A percentile compares a stretch with the other conserved stretches of the same genome.
phyloP scores from a whole-genome alignment of 2,797 vertebrate genomes.

The Synanceia verrucosa region DNA sequence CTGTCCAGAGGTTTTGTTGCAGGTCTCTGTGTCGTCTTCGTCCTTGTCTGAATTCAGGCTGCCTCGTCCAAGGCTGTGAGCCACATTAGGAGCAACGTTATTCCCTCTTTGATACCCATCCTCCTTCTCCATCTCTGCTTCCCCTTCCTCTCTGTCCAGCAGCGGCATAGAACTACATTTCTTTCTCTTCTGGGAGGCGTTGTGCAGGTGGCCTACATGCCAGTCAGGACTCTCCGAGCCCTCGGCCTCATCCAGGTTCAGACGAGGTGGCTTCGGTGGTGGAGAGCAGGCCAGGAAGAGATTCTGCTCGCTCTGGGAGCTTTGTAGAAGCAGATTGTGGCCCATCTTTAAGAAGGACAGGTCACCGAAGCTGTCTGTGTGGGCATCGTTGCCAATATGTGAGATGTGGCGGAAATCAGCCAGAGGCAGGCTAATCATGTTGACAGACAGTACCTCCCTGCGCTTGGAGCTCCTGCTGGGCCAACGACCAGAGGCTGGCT shows the following conservation, averaged over 20 bases:
- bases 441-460: conserved; percentile 79
- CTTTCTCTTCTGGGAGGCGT: conserved; percentile 66
- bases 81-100: conserved; percentile 22
- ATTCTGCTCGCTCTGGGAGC: conserved; percentile 89
- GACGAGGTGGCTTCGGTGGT: conserved; percentile 93
- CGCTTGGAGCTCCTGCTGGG: conserved; percentile 79
- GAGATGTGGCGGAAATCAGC: conserved; percentile 84
- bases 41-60: conserved; percentile 71
- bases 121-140: conserved; percentile 54
- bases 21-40: conserved; percentile 61
- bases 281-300: conserved; percentile 85
- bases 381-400: conserved; percentile 77
- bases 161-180: conserved; percentile 81
- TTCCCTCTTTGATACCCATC: conserved; percentile 23
- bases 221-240: conserved; percentile 70
- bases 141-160: conserved; percentile 70
- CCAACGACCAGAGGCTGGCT: conserved; percentile 70
- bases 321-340: conserved; percentile 80
- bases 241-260: conserved; percentile 85
- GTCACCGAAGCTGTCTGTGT: conserved; percentile 87
- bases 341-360: conserved; percentile 86
- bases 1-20: conserved; percentile 58
- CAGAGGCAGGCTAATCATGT: conserved; percentile 88
- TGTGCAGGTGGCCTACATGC: conserved; percentile 36
- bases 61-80: conserved; percentile 48